These are phyloP conservation scores for Allolobophora icterica DNA, from an alignment of 2,888 invertebrate genomes.

Conservation along the genomic window DNA sequence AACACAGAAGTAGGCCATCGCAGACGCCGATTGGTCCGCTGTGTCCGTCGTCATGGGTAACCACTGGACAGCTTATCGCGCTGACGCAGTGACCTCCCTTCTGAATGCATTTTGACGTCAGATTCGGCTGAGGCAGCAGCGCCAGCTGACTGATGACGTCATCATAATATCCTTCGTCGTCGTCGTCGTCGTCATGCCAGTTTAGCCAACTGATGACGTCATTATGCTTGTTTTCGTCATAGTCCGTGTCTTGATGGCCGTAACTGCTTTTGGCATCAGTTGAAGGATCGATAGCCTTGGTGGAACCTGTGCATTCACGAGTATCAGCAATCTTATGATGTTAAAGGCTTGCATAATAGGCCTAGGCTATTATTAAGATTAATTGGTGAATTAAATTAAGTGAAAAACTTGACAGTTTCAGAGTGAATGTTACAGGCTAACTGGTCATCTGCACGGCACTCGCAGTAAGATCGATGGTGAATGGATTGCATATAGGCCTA, in stretches of 20 bases:
- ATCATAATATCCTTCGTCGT: neutral
- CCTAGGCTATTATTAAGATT: too few relatives aligned
- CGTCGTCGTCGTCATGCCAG: conserved; percentile 3
- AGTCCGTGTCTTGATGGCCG: neutral
- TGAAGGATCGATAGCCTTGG: neutral
- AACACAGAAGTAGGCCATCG: neutral
- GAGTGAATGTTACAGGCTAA: too few relatives aligned
- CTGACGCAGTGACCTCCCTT: conserved; percentile 13
- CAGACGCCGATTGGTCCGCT: conserved; percentile 26
- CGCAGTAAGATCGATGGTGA: too few relatives aligned
- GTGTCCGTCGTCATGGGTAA: neutral
- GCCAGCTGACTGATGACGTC: neutral
- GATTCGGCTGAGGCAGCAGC: neutral
- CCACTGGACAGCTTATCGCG: conserved; percentile 21
- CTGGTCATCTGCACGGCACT: too few relatives aligned
- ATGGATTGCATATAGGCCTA: too few relatives aligned
- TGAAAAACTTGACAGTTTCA: too few relatives aligned
- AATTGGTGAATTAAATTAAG: too few relatives aligned
- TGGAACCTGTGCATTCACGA: neutral
- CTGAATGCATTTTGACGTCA: neutral
- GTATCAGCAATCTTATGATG: neutral
- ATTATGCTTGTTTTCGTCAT: neutral
- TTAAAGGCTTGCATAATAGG: too few relatives aligned
- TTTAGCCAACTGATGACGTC: neutral
- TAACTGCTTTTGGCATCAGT: conserved; percentile 4